Percentiles rank a stretch among this genome's conserved stretches.
phyloP scores from a whole-genome alignment of 1,140 invertebrate genomes.

The Hyphantria cunea region DNA sequence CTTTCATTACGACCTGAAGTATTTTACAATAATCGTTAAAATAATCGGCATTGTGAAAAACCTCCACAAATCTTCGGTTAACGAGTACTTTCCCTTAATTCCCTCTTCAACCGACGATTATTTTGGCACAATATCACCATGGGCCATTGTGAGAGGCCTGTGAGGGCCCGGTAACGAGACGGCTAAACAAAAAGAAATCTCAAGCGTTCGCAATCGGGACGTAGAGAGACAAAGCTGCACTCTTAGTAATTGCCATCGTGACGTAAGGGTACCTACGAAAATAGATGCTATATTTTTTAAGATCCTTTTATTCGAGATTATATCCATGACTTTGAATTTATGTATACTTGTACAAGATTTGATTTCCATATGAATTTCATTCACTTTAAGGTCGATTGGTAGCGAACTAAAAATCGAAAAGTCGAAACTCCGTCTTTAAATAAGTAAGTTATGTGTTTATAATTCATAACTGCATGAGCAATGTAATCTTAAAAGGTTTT shows the following conservation, averaged over 20 bases:
- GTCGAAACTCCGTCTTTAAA: no score
- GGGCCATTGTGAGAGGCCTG: constrained; percentile 8
- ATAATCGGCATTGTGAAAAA: not conserved
- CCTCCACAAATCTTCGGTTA: not conserved
- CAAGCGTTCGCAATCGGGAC: constrained; percentile 20
- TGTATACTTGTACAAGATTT: no score
- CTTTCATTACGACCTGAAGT: no score
- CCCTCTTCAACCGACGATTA: constrained; percentile 1
- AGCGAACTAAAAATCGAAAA: no score
- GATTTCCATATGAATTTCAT: no score
- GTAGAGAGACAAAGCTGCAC: constrained; percentile 40
- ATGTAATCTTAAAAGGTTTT: no score
- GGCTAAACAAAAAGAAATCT: constrained; percentile 15
- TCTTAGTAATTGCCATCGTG: constrained; percentile 43
- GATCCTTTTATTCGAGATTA: not conserved
- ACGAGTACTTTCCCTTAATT: constrained; percentile 1
- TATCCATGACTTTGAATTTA: no score
- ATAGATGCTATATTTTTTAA: constrained; percentile 28
- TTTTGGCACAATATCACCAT: constrained; percentile 16
- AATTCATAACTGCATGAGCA: no score
- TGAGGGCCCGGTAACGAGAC: constrained; percentile 24
- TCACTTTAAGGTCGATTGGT: no score
- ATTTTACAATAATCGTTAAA: no score
- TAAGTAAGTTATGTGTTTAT: no score
- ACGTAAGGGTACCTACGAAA: constrained; percentile 19